Percentiles rank a stretch among this genome's conserved stretches.
Evolutionary conservation across 1,140 invertebrate species (phyloP).

Genomic region (Tigriopus japonicus): DNA sequence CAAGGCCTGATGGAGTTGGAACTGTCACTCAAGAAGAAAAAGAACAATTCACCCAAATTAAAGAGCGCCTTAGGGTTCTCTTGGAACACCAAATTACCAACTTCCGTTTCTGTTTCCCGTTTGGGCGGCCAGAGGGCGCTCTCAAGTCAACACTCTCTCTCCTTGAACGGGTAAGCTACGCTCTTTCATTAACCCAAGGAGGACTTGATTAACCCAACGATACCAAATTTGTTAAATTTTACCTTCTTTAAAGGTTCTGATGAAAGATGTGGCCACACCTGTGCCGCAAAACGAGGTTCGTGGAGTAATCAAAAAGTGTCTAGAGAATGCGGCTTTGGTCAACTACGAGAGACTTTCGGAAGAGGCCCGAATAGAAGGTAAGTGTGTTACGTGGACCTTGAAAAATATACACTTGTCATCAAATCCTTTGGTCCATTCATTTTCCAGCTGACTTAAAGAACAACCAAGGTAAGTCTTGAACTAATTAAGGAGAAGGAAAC

Average conservation of each 20-base stretch:
- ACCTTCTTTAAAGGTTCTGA: conserved; percentile 44
- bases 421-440: neutral
- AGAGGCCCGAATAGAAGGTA: conserved; percentile 94
- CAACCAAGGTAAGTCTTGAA: conserved; percentile 8
- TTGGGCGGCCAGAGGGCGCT: conserved; percentile 90
- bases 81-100: conserved; percentile 98
- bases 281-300: conserved; percentile 90
- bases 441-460: conserved; percentile 12
- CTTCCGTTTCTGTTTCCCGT: conserved; percentile 96
- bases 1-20: conserved; percentile 87
- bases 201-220: conserved; percentile 7
- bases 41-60: conserved; percentile 92
- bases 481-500: too few species aligned
- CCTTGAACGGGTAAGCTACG: conserved; percentile 55
- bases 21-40: conserved; percentile 95
- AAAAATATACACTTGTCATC: neutral
- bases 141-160: conserved; percentile 89
- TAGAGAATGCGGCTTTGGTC: conserved; percentile 91
- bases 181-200: neutral
- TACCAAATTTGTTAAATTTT: neutral
- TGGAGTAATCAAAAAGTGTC: conserved; percentile 80
- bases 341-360: conserved; percentile 91
- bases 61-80: conserved; percentile 73
- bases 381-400: conserved; percentile 12
- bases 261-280: conserved; percentile 98